These are phyloP conservation scores for Trachelipus rathkii DNA, from an alignment of 1,140 invertebrate genomes.

Conservation along the genomic window DNA sequence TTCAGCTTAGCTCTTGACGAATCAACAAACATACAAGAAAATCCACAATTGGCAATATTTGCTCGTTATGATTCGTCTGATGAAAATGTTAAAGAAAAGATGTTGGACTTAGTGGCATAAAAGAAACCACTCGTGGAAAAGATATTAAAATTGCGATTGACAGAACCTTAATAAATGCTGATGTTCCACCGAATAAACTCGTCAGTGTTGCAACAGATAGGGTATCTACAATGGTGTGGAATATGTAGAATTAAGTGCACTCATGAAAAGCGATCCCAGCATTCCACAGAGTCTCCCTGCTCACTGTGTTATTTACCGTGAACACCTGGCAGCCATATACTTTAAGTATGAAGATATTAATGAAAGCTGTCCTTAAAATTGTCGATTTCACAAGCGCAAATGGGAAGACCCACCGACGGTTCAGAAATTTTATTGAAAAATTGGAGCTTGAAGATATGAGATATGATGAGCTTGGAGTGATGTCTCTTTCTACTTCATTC, in stretches of 20 bases:
- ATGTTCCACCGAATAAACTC: too few species aligned
- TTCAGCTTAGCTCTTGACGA: too few species aligned
- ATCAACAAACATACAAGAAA: too few species aligned
- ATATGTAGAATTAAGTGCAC: conserved; percentile 28
- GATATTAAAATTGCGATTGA: conserved; percentile 9
- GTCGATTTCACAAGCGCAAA: conserved; percentile 24
- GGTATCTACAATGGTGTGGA: conserved; percentile 32
- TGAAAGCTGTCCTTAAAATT: conserved; percentile 23
- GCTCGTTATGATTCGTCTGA: conserved; percentile 22
- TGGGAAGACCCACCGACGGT: conserved; percentile 25
- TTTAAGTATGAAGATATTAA: conserved; percentile 24
- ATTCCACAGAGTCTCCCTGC: too few species aligned
- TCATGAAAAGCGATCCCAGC: too few species aligned
- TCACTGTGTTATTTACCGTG: too few species aligned
- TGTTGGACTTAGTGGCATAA: neutral
- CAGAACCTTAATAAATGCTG: conserved; percentile 16
- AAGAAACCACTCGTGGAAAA: neutral
- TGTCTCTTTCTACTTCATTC: conserved; percentile 28
- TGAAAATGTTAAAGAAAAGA: conserved; percentile 10
- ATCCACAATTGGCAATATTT: too few species aligned
- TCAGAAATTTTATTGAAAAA: conserved; percentile 32
- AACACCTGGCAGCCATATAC: too few species aligned
- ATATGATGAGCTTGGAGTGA: too few species aligned
- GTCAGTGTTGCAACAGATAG: conserved; percentile 35
- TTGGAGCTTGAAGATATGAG: too few species aligned